These are phyloP conservation scores for Drosophila pegasa DNA, from an alignment of 2,888 invertebrate genomes.

Conservation along the genomic window DNA sequence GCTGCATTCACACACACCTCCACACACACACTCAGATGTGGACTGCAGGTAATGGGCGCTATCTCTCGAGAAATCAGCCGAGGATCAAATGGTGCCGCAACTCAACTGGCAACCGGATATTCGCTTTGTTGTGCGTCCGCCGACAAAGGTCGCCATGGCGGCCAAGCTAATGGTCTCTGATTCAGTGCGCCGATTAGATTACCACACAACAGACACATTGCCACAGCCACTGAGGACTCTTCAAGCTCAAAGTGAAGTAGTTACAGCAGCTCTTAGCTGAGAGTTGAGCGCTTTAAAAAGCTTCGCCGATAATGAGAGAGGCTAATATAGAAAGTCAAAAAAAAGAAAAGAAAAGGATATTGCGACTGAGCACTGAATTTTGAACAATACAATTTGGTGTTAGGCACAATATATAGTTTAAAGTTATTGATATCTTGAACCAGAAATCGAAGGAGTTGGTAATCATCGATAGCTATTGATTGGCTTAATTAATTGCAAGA, in stretches of 20 bases:
- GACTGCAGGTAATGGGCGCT: constrained; percentile 11
- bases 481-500: too few relatives aligned
- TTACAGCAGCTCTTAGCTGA: not conserved
- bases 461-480: too few relatives aligned
- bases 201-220: too few relatives aligned
- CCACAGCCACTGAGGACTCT: constrained; percentile 29
- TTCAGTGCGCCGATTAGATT: constrained; percentile 37
- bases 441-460: too few relatives aligned
- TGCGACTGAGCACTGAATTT: too few relatives aligned
- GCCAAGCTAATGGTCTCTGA: constrained; percentile 34
- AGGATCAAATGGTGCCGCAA: constrained; percentile 17
- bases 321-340: too few relatives aligned
- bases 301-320: too few relatives aligned
- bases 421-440: too few relatives aligned
- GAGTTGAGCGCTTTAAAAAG: not conserved
- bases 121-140: constrained; percentile 22
- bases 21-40: not conserved
- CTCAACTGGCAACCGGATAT: constrained; percentile 5
- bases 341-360: too few relatives aligned
- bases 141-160: constrained; percentile 33
- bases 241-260: not conserved
- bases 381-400: too few relatives aligned
- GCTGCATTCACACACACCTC: constrained; percentile 24
- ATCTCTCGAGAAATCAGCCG: constrained; percentile 46
- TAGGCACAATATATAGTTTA: too few relatives aligned